These are phyloP conservation scores for Gadopsis bispinosus DNA, from an alignment of 2,797 vertebrate genomes.

Conservation along the genomic window DNA sequence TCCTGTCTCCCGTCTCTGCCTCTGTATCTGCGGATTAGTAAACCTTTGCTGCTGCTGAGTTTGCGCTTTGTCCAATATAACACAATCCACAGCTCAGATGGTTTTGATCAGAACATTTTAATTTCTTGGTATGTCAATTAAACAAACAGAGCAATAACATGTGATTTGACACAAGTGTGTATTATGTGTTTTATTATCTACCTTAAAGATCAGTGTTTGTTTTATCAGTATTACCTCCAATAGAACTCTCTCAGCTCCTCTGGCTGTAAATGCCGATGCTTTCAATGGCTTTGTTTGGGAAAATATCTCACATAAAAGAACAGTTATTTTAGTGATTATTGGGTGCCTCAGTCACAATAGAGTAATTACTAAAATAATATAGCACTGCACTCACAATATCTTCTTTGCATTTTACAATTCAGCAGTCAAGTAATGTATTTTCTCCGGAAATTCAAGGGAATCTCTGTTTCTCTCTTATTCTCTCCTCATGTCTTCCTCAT, in stretches of 20 bases:
- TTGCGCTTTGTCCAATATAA: slow-evolving; percentile 51
- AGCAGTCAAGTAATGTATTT: slow-evolving; percentile 51
- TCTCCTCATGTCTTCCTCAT: slow-evolving; percentile 40
- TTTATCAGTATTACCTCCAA: slow-evolving; percentile 11
- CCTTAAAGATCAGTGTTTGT: slow-evolving; percentile 10
- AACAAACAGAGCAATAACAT: slow-evolving; percentile 22
- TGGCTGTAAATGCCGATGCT: slow-evolving; percentile 29
- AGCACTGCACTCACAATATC: slow-evolving; percentile 27
- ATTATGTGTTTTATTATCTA: background rate
- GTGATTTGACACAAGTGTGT: slow-evolving; percentile 9
- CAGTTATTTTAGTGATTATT: slow-evolving; percentile 40
- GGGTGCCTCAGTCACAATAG: slow-evolving; percentile 31
- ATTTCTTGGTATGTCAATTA: slow-evolving; percentile 16
- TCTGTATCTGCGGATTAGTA: slow-evolving; percentile 59
- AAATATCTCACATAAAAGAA: slow-evolving; percentile 21
- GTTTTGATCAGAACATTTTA: slow-evolving; percentile 47
- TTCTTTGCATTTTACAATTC: slow-evolving; percentile 46
- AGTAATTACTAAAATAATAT: slow-evolving; percentile 55
- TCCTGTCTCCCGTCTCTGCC: slow-evolving; percentile 60
- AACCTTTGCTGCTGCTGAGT: slow-evolving; percentile 64
- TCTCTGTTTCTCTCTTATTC: slow-evolving; percentile 30
- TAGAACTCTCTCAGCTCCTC: slow-evolving; percentile 14
- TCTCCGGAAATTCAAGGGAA: slow-evolving; percentile 40
- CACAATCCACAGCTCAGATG: slow-evolving; percentile 36
- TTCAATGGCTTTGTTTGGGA: slow-evolving; percentile 34